These are phyloP conservation scores for Octonoba sinensis DNA, from an alignment of 2,888 invertebrate genomes.

Conservation along the genomic window DNA sequence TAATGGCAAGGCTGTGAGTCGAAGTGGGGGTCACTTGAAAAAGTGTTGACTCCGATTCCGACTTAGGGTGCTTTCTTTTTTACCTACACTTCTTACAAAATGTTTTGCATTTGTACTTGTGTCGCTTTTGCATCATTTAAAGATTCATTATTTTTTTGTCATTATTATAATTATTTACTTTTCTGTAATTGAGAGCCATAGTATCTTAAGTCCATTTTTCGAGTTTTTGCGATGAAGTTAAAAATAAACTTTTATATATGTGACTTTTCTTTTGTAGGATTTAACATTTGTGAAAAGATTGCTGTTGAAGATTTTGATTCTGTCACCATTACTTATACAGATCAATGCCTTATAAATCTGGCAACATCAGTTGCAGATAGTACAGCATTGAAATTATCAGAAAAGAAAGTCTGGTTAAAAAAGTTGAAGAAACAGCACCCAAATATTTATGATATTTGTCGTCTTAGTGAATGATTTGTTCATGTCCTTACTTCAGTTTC, in stretches of 20 bases:
- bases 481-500: neutral
- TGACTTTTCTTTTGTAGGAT: slow-evolving; percentile 12
- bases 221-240: too few relatives aligned
- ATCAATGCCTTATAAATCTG: slow-evolving; percentile 25
- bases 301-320: slow-evolving; percentile 14
- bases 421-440: slow-evolving; percentile 51
- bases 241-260: slow-evolving; percentile 1
- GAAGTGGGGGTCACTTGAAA: too few relatives aligned
- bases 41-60: too few relatives aligned
- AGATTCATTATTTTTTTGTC: too few relatives aligned
- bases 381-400: slow-evolving; percentile 40
- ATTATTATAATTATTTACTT: too few relatives aligned
- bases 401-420: slow-evolving; percentile 55
- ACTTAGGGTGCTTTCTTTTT: too few relatives aligned
- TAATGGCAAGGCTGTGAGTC: too few relatives aligned
- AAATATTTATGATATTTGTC: slow-evolving; percentile 33
- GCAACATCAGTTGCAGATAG: slow-evolving; percentile 46
- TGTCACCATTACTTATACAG: slow-evolving; percentile 12
- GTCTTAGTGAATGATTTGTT: slow-evolving; percentile 24
- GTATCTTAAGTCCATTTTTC: too few relatives aligned
- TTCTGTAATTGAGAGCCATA: too few relatives aligned
- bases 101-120: too few relatives aligned
- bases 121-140: too few relatives aligned
- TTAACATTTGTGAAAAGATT: slow-evolving; percentile 26
- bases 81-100: too few relatives aligned